Base-by-base conservation (phyloP, 2,113 vertebrate species). In the Chunga burmeisteri region DNA sequence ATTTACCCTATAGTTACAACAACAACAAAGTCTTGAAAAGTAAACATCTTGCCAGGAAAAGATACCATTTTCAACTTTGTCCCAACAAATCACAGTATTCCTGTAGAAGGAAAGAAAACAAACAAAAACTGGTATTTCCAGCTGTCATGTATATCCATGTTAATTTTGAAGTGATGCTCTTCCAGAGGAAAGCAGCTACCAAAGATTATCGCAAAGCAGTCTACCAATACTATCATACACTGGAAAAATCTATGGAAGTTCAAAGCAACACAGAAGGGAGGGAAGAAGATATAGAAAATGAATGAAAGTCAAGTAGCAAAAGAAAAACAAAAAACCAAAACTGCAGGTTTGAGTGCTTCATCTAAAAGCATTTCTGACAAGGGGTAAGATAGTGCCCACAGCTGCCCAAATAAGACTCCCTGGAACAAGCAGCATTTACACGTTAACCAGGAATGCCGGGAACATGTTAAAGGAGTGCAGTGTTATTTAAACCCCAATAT, bases 401-500 rank as follows among this genome's bases (percentile, higher is more conserved):
- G 75, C 53, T 93, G 86, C 91, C 83, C 61, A 36, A 71, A 62
- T 67, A 86, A 94, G 91, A 71, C 91, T 86, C 92, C 86, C 67
- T 84, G 73, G 91, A 83, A 92, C 79, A 86, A 86, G 63, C 20
- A 88, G 77, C 34, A 22, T 38, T 46, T 70, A 81, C n/a, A 47
- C 15, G 3, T 32, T 44, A 75, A 87, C 38, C 74, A 83, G 34
- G 29, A 72, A 80, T n/a, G n/a, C 32, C 11, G 13, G 44, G 36
- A 70, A 91, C 68, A 34, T 10, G 1, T 94, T 47, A 56, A 90
- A 63, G 36, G 30, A 72, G 46, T 36, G 73, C 59, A 81, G 85
- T 7, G 50, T 82, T 59, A 92, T 84, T 78, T 79, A 65, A 22
- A 16, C 38, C 27, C 73, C 44, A 34, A 36, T 19, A 49, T 7